These are phyloP conservation scores for Tipula confusa DNA, from an alignment of 2,888 invertebrate genomes.

Conservation along the genomic window DNA sequence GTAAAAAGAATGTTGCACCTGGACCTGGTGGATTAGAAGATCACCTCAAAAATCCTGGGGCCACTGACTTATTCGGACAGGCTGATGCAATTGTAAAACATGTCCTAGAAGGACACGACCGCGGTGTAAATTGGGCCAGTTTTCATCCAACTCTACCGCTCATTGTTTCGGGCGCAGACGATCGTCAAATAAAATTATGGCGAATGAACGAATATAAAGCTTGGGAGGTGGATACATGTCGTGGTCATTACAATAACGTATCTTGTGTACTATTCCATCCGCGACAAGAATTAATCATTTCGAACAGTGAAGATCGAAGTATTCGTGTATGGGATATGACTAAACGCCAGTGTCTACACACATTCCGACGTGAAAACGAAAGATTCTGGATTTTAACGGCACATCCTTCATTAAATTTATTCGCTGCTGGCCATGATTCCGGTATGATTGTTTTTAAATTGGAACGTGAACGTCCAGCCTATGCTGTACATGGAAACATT, in stretches of 20 bases:
- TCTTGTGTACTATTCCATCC: constrained; percentile 97
- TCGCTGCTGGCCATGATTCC: constrained; percentile 99
- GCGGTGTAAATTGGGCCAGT: constrained; percentile 98
- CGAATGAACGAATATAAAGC: constrained; percentile 98
- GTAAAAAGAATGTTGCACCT: constrained; percentile 97
- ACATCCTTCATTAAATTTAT: constrained; percentile 91
- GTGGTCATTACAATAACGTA: constrained; percentile 99
- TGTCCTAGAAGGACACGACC: constrained; percentile 88
- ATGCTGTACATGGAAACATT: constrained; percentile 87
- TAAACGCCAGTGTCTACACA: constrained; percentile 85
- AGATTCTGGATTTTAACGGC: constrained; percentile 96
- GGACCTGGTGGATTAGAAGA: constrained; percentile 89
- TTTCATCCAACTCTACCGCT: constrained; percentile 94
- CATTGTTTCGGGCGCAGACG: constrained; percentile 98
- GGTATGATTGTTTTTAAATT: constrained; percentile 59
- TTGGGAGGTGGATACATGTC: constrained; percentile 98
- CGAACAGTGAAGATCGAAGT: constrained; percentile 96
- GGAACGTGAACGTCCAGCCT: constrained; percentile 94
- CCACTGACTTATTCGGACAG: constrained; percentile 92
- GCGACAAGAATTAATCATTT: constrained; percentile 90
- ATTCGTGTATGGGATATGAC: constrained; percentile 99
- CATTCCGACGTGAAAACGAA: constrained; percentile 92
- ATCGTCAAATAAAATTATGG: constrained; percentile 96
- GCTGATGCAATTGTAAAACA: constrained; percentile 91
- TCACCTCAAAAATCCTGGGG: constrained; percentile 74